These are phyloP conservation scores for Agrochola circellaris DNA, from an alignment of 2,888 invertebrate genomes.

Conservation along the genomic window DNA sequence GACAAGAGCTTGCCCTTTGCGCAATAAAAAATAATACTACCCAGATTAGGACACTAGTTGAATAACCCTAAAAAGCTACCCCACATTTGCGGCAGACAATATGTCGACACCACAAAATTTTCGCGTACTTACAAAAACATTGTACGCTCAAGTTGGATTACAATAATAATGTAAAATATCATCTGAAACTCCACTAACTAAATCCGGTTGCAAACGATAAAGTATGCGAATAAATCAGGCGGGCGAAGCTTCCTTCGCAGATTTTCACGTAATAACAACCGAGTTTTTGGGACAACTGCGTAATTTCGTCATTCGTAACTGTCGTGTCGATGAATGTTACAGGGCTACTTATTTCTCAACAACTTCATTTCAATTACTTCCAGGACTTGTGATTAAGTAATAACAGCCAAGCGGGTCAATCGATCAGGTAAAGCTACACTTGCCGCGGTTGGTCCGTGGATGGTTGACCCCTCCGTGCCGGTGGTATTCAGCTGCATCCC, in stretches of 20 bases:
- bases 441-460: no score
- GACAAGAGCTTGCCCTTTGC: no score
- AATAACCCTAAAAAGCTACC: conserved; percentile 16
- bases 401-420: no score
- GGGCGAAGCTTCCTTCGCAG: conserved; percentile 73
- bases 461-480: no score
- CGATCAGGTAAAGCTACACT: no score
- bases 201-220: conserved; percentile 71
- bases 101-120: conserved; percentile 40
- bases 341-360: conserved; percentile 24
- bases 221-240: conserved; percentile 78
- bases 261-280: conserved; percentile 80
- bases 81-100: conserved; percentile 30
- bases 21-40: no score
- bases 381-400: no score
- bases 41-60: neutral
- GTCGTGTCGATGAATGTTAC: conserved; percentile 41
- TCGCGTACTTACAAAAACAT: conserved; percentile 45
- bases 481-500: no score
- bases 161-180: conserved; percentile 67
- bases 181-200: conserved; percentile 58
- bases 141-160: conserved; percentile 48
- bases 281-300: conserved; percentile 43
- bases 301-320: conserved; percentile 49
- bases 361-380: neutral